Base-by-base conservation (phyloP, 2,797 vertebrate genomes). In the Danio aesculapii region DNA sequence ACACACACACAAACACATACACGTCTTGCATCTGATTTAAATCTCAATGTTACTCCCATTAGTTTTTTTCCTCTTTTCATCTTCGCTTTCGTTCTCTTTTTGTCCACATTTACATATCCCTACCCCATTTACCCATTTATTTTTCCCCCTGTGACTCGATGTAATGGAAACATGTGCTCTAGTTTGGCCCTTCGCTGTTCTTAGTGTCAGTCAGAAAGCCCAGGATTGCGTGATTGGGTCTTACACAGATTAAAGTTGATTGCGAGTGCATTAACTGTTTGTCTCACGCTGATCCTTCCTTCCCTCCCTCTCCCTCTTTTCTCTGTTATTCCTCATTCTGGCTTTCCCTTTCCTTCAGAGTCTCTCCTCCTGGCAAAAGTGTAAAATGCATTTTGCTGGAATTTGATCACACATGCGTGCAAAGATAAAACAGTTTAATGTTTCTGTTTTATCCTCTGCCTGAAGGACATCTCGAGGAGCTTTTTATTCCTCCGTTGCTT, bases 201-300 rank as follows among this genome's bases (percentile, higher is more conserved):
- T 73, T 63, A 50, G 67, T 17, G 49, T 77, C 66, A 44, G 55
- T 77, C 85, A 81, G 81, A 73, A 55, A 66, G 59, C 69, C 67
- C 44, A 46, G 90, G 82, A 92, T 92, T 91, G 90, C 88, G 85
- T 44, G 86, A 89, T 88, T 89, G 90, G 89, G 78, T 90, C 82
- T 93, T 89, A 88, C 84, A 75, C 83, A 83, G 91, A 87, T 93
- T 91, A 91, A 91, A 78, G 85, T 90, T 89, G 86, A 85, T 88
- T 89, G 89, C 72, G 61, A 63, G 69, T 81, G 78, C 79, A 83
- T 83, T 83, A 85, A 85, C 80, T 77, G 78, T 86, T 91, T 91
- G 90, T 88, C 87, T 85, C 84, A 88, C 58, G 11, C 66, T 79
- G 85, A 90, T 89, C 88, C 82, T 71, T 55, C 80, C 47, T 75